These are phyloP conservation scores for Mormyrus lacerda DNA, from an alignment of 2,113 vertebrate genomes.

Conservation along the genomic window DNA sequence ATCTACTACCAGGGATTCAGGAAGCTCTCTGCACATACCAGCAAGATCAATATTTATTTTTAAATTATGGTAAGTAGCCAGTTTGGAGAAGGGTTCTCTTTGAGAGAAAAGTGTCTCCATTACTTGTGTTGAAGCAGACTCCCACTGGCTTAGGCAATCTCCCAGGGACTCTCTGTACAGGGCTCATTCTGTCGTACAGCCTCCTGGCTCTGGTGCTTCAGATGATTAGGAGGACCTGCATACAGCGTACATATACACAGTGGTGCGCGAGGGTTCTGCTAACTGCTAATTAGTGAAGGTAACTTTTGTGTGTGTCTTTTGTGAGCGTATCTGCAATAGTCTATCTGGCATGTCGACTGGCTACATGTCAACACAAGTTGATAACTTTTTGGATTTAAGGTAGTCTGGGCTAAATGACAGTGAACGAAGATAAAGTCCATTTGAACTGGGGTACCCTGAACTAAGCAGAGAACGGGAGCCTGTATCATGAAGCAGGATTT, in stretches of 20 bases:
- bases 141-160: neutral
- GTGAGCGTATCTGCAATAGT: neutral
- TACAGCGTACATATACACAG: neutral
- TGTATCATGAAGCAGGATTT: too few relatives aligned
- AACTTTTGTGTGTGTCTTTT: neutral
- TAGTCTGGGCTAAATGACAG: too few relatives aligned
- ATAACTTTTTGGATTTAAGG: too few relatives aligned
- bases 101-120: neutral
- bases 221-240: neutral
- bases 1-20: neutral
- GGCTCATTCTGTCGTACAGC: neutral
- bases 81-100: neutral
- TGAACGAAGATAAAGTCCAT: too few relatives aligned
- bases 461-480: too few relatives aligned
- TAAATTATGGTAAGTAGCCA: neutral
- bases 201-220: neutral
- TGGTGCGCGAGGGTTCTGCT: neutral
- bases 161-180: neutral
- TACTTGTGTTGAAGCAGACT: neutral
- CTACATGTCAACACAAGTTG: neutral
- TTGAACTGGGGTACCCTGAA: too few relatives aligned
- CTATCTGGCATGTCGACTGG: neutral
- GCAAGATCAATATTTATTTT: slow-evolving; percentile 1
- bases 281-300: neutral
- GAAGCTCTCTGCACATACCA: neutral